Conservation (phyloP, 2,888 invertebrate genomes). For the Eutolmus rufibarbis region DNA sequence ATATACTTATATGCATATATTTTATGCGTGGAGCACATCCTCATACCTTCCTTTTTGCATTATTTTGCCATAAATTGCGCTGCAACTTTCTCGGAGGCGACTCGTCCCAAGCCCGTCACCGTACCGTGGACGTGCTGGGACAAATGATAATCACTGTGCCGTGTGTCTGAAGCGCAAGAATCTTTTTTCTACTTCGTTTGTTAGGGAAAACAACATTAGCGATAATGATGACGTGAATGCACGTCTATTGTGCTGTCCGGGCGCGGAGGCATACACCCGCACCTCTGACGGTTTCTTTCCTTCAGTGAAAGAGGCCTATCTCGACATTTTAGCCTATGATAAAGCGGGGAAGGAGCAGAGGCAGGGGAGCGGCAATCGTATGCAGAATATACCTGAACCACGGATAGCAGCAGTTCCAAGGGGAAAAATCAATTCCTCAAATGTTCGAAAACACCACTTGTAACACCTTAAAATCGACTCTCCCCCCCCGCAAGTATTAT, state of each 20-base stretch:
- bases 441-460: not conserved
- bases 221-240: not conserved
- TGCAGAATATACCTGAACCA: constrained; percentile 2
- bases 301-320: not conserved
- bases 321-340: not conserved
- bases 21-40: constrained; percentile 17
- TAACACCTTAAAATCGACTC: not conserved
- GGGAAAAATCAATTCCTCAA: constrained; percentile 3
- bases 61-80: constrained; percentile 23
- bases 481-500: not conserved
- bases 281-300: not conserved
- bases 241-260: not conserved
- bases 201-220: constrained; percentile 1
- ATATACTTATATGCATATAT: not conserved
- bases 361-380: not conserved
- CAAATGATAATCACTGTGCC: not conserved
- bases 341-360: not conserved
- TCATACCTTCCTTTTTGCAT: not conserved
- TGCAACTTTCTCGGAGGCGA: not conserved
- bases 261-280: not conserved
- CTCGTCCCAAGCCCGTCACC: not conserved
- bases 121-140: not conserved
- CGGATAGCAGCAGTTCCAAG: not conserved
- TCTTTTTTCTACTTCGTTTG: not conserved
- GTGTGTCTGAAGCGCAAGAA: not conserved